Base-by-base conservation (phyloP, 2,888 invertebrate species). In the Apantesis nais region DNA sequence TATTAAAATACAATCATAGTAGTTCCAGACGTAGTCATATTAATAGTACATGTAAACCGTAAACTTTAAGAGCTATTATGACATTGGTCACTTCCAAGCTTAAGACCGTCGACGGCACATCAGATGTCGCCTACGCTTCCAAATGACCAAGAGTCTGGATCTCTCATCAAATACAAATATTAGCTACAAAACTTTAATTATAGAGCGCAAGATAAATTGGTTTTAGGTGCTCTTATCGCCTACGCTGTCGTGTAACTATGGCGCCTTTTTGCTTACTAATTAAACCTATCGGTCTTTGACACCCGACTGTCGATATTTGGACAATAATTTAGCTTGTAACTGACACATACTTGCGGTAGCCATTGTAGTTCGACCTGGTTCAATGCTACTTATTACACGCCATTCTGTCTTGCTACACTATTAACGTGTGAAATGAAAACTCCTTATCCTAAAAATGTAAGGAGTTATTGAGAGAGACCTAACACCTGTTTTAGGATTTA, bases 201-300 rank as follows among this genome's bases (percentile, higher is more conserved):
- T 67, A 73, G 67, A 76, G 89, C 41, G 82, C 89, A 77, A 64
- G 63, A 60, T 83, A 82, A 19, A 74, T 75, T 89, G 87, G 92
- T 70, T 44, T 14, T 65, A 65, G 74, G 79, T 78, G 78, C 78
- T 85, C 81, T 85, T 89, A 86, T 88, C 92, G 89, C 92, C 93
- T 89, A 92, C 93, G 88, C 87, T 77, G 72, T 80, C 61, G 81
- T 80, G 83, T 83, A 83, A 78, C 87, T 81, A 81, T 86, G 89
- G 89, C 89, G 90, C 89, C 91, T 90, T 91, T 91, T 91, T 86
- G 89, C 89, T 87, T 88, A 90, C 90, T 91, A 93, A 93, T 93
- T 92, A 91, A 91, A 91, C 82, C 82, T 89, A 90, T 92, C 92
- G 93, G 93, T 93, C 92, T 93, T 93, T 93, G 93, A 93, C 93